Evolutionary conservation across 2,113 vertebrate genomes (phyloP).

Genomic region (Gambusia holbrooki): DNA sequence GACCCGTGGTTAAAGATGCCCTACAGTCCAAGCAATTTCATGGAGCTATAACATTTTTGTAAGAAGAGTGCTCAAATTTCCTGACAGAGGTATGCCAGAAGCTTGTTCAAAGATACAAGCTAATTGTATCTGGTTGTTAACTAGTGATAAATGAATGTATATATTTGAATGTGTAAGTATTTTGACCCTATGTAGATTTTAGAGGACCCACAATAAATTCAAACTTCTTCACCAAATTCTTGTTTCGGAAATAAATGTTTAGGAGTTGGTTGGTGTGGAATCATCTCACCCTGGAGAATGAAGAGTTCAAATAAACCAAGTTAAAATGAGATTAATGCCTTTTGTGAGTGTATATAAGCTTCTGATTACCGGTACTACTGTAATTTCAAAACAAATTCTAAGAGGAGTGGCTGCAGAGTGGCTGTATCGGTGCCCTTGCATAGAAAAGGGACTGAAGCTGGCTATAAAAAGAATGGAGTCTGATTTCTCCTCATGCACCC

Average conservation of each 20-base stretch:
- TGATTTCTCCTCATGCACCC: conserved; percentile 64
- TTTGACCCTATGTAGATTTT: too few species aligned
- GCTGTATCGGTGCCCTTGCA: conserved; percentile 33
- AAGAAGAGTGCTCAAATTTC: too few species aligned
- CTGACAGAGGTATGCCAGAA: neutral
- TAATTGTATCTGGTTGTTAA: neutral
- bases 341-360: neutral
- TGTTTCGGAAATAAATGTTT: neutral
- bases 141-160: neutral
- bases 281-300: too few species aligned
- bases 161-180: neutral
- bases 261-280: neutral
- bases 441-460: conserved; percentile 58
- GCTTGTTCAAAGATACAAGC: neutral
- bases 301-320: too few species aligned
- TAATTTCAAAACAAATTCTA: conserved; percentile 27
- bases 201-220: neutral
- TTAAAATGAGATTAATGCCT: too few species aligned
- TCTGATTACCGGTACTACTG: neutral
- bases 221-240: neutral
- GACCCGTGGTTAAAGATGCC: too few species aligned
- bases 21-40: neutral
- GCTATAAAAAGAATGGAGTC: conserved; percentile 72
- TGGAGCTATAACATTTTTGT: too few species aligned
- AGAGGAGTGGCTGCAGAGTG: conserved; percentile 34